A percentile compares a stretch with the other conserved stretches of the same genome.
Conservation (phyloP, 2,797 vertebrate genomes). For the Sebastes miniatus region DNA sequence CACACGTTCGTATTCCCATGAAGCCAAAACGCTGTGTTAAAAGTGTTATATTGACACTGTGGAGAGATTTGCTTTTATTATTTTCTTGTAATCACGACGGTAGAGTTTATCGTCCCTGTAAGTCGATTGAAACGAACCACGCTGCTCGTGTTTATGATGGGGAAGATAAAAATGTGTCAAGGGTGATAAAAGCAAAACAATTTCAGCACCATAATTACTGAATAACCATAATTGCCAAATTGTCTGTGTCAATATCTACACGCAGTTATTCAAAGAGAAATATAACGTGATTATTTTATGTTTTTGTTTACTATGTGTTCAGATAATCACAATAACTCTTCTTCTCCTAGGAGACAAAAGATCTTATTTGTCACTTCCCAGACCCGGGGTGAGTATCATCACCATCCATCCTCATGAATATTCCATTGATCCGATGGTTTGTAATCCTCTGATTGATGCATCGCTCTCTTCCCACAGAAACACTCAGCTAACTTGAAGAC, state of each 20-base stretch:
- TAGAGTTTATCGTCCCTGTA: conserved; percentile 4
- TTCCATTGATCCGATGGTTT: conserved; percentile 16
- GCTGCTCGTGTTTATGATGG: conserved; percentile 2
- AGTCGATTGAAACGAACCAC: not conserved
- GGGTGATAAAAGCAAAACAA: conserved; percentile 19
- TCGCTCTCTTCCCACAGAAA: conserved; percentile 84
- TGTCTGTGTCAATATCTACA: not conserved
- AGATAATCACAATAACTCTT: conserved; percentile 36
- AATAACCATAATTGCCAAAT: conserved; percentile 6
- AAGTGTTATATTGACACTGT: conserved; percentile 11
- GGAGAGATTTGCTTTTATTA: conserved; percentile 16
- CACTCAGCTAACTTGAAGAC: conserved; percentile 91
- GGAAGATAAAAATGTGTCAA: conserved; percentile 15
- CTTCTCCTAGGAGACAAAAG: conserved; percentile 92
- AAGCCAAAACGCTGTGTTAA: not conserved
- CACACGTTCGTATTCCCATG: not conserved
- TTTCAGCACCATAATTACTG: conserved; percentile 13
- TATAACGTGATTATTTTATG: not conserved
- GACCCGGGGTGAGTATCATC: conserved; percentile 90
- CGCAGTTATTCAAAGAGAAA: not conserved
- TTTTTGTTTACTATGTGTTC: not conserved
- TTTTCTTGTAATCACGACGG: conserved; percentile 1
- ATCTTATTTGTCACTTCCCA: conserved; percentile 93
- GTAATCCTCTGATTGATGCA: conserved; percentile 39
- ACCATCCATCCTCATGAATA: conserved; percentile 32